Base-by-base conservation (phyloP, 2,113 vertebrate genomes). In the Acanthochromis polyacanthus region DNA sequence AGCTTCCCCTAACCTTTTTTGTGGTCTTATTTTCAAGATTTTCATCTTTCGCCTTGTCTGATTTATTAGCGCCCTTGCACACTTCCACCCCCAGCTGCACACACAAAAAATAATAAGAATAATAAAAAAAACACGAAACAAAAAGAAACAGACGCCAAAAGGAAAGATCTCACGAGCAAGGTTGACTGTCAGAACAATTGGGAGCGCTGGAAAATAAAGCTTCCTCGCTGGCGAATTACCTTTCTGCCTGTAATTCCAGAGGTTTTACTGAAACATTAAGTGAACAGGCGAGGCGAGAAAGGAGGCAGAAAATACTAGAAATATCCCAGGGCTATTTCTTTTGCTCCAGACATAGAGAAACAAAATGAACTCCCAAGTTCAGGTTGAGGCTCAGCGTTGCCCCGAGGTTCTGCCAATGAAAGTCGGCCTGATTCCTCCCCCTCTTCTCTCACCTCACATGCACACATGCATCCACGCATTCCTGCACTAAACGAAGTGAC, bases 351-450 rank as follows among this genome's bases (percentile, higher is more conserved):
- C 87, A 74, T 38, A 59, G 59, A 75, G 84, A 88, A 91, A 87
- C 83, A 92, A 91, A 93, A 93, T 82, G 84, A 91, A 91, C 86
- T 88, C 89, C 83, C 83, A 86, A 90, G 89, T 91, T 93, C 90
- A 92, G 93, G 85, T 93, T 91, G 90, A 92, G 76, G 85, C 90
- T 83, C 89, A 74, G 83, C 78, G 78, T 91, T 64, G 89, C 93
- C 92, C 75, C 19, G 86, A 89, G 90, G 86, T 88, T 63, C 73
- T 75, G 57, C 74, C 62, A 14, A 64, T 17, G 32, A 43, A 68
- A 58, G 78, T 83, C 43, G 36, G 68, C 74, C 80, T 86, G 71
- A 78, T 70, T 77, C 70, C 68, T 68, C 72, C 63, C 72, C 67
- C 62, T 74, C 61, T 50, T 45, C 71, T 79, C 82, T 84, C 81